Evolutionary conservation across 2,888 invertebrate genomes (phyloP), one percentile per base, ranked within the genome.

Genomic region (Nipponacmea schrenckii): DNA sequence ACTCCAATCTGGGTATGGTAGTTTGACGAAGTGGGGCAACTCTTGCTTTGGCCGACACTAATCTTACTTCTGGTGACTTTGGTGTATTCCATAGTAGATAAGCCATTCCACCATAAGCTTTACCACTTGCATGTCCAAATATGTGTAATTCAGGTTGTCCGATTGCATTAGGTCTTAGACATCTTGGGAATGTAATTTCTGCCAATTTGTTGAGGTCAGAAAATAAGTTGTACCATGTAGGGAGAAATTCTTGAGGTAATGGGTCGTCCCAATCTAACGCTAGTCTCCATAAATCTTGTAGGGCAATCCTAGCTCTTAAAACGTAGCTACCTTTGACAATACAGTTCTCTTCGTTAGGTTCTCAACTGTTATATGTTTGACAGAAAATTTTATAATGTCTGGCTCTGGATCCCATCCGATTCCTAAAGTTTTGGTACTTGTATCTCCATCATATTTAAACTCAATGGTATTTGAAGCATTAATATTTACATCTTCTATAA

Each of bases 1-100:
- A 62, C 24, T 69, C 69, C 45, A 69, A 44, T 62, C 69, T 63
- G 8, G 65, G 72, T n/a, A 69, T 69, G 20, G 69, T 72, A n/a
- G 56, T 64, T 65, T 72, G 65, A 12, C 44, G 56, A 27, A 69
- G 69, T 5, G 72, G 72, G 7, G 72, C 72, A n/a, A 72, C 72
- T 45, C 69, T 27, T 26, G 65, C 56, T 62, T 72, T 72, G 17
- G 72, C 64, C 0, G 64, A 39, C 14, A 72, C 50, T 14, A 72
- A n/a, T n/a, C 64, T 20, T 20, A 65, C 64, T 15, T 24, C n/a
- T 46, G 48, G 48, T n/a, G 24, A 15, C 8, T n/a, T 56, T 15
- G 20, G 17, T 17, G 67, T 56, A 20, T 17, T 24, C 67, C 71
- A 71, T 26, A 62, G 15, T 50, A 69, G n/a, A 48, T 72, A 72